These are phyloP conservation scores for Nannobrachium achirus DNA, from an alignment of 2,113 vertebrate species.

Conservation along the genomic window DNA sequence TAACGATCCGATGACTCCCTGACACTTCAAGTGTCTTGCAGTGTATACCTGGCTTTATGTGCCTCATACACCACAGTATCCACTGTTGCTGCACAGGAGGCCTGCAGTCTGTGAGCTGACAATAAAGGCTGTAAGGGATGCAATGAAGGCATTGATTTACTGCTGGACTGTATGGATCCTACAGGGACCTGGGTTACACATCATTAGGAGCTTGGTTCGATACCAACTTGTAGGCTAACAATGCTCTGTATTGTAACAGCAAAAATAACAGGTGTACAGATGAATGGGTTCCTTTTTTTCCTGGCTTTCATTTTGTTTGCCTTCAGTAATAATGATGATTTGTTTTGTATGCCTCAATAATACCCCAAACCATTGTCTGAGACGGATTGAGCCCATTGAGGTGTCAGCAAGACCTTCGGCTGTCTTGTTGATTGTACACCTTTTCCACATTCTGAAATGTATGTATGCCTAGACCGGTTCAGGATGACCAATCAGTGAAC, in stretches of 20 bases:
- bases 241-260: background rate
- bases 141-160: conserved; percentile 63
- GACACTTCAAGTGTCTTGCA: too few relatives aligned
- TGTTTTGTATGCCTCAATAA: too few relatives aligned
- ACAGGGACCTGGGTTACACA: conserved; percentile 10
- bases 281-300: conserved; percentile 4
- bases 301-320: conserved; percentile 15
- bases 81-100: too few relatives aligned
- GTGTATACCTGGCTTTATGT: background rate
- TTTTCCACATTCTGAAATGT: conserved; percentile 29
- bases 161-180: conserved; percentile 26
- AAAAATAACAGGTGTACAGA: background rate
- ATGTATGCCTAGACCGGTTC: background rate
- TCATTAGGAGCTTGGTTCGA: conserved; percentile 46
- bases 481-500: too few relatives aligned
- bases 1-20: too few relatives aligned
- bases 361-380: too few relatives aligned
- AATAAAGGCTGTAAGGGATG: too few relatives aligned
- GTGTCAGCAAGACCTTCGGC: background rate
- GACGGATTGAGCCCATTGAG: background rate
- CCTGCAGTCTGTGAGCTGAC: too few relatives aligned
- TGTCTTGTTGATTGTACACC: conserved; percentile 2
- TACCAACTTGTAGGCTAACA: conserved; percentile 22
- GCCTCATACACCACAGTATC: background rate
- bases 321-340: too few relatives aligned